phyloP scores from a whole-genome alignment of 2,113 vertebrate genomes.

The Tangachromis dhanisi region DNA sequence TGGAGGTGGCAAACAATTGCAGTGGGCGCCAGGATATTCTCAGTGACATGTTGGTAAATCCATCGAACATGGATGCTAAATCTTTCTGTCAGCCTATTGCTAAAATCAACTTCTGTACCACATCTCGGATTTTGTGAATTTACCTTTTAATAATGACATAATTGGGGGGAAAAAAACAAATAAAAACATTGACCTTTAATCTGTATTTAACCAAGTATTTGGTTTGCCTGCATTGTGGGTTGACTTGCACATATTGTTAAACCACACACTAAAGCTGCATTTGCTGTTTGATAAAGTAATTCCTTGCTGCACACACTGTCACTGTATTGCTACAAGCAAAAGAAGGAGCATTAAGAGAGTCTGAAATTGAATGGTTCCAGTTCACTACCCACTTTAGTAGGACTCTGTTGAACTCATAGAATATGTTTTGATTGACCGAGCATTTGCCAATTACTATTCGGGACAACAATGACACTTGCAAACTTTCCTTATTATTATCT shows the following conservation, averaged over 20 bases:
- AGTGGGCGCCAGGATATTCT: constrained; percentile 14
- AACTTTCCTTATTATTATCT: neutral
- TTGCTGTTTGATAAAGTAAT: neutral
- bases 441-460: neutral
- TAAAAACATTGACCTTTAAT: neutral
- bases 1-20: neutral
- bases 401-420: neutral
- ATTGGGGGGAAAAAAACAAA: rapidly evolving
- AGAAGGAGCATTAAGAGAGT: neutral
- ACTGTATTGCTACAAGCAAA: neutral
- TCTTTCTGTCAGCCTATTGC: neutral
- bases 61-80: neutral
- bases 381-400: neutral
- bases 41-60: constrained; percentile 6
- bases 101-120: neutral
- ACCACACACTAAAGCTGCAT: neutral
- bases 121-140: neutral
- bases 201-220: neutral
- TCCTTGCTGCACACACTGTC: neutral
- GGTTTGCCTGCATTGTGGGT: neutral
- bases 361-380: neutral
- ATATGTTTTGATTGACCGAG: constrained; percentile 2
- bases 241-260: neutral
- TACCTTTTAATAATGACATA: neutral
- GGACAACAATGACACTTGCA: neutral